A percentile compares a stretch with the other conserved stretches of the same genome.
Evolutionary conservation across 1,140 invertebrate genomes (phyloP).

Genomic region (Halotydeus destructor): DNA sequence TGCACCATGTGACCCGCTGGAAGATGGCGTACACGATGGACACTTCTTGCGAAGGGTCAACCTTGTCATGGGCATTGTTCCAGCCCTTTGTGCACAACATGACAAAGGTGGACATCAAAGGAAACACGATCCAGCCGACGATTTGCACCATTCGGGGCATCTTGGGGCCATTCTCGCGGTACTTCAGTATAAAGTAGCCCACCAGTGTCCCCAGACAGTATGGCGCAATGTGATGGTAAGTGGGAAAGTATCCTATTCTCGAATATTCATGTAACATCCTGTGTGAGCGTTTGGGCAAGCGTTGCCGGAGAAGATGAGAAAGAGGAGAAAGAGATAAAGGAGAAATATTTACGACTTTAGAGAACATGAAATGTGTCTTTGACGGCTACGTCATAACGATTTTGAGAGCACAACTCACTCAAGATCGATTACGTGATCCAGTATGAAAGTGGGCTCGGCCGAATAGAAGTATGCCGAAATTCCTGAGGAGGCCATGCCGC

Average conservation of each 20-base stretch:
- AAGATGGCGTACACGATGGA: neutral
- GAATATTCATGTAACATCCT: constrained; percentile 5
- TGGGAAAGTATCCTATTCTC: constrained; percentile 6
- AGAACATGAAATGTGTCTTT: neutral
- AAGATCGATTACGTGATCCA: neutral
- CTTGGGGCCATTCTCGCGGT: constrained; percentile 2
- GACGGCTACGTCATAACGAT: neutral
- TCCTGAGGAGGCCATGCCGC: constrained; percentile 1
- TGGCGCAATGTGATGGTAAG: constrained; percentile 11
- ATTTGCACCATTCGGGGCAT: constrained; percentile 1
- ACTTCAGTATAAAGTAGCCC: constrained; percentile 3
- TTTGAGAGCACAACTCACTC: constrained; percentile 5
- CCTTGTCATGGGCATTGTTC: constrained; percentile 1
- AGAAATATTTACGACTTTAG: neutral
- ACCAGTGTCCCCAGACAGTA: constrained; percentile 9
- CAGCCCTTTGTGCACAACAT: constrained; percentile 9
- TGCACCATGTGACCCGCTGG: constrained; percentile 18
- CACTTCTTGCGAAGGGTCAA: neutral
- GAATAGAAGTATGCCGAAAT: neutral
- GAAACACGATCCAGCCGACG: constrained; percentile 1
- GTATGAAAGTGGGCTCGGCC: neutral
- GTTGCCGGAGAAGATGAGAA: constrained; percentile 3
- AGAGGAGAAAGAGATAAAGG: neutral
- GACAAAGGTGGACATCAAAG: neutral
- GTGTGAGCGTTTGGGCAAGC: constrained; percentile 7